These are phyloP conservation scores for Homalodisca vitripennis DNA, from an alignment of 1,140 invertebrate species.

Conservation along the genomic window DNA sequence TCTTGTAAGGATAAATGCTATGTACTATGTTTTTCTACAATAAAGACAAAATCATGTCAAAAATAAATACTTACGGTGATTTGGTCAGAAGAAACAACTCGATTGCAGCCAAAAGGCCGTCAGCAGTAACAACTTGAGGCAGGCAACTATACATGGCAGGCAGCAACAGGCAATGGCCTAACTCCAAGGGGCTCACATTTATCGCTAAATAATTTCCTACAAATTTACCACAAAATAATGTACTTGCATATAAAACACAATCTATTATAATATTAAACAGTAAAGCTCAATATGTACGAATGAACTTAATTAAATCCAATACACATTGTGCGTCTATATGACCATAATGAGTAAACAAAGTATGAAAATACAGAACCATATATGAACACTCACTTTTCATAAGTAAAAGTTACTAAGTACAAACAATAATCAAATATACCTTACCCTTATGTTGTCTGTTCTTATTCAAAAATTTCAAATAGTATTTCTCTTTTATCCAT, in stretches of 20 bases:
- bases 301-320: not conserved
- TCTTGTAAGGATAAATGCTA: too few relatives aligned
- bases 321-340: not conserved
- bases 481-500: conserved; percentile 58
- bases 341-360: too few relatives aligned
- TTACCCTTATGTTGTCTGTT: not conserved
- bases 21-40: too few relatives aligned
- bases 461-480: conserved; percentile 45
- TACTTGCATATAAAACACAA: not conserved
- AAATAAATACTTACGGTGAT: conserved; percentile 50
- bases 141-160: conserved; percentile 55
- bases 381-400: not conserved
- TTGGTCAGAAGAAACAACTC: conserved; percentile 53
- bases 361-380: not conserved
- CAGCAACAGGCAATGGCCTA: conserved; percentile 63
- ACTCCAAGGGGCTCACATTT: conserved; percentile 71
- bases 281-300: not conserved
- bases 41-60: too few relatives aligned
- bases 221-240: conserved; percentile 46
- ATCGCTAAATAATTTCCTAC: conserved; percentile 44
- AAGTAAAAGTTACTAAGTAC: not conserved
- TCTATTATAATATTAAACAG: not conserved
- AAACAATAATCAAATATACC: not conserved
- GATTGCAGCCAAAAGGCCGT: conserved; percentile 51
- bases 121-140: conserved; percentile 58